phyloP scores from a whole-genome alignment of 2,113 vertebrate species.

The Pluvialis apricaria region DNA sequence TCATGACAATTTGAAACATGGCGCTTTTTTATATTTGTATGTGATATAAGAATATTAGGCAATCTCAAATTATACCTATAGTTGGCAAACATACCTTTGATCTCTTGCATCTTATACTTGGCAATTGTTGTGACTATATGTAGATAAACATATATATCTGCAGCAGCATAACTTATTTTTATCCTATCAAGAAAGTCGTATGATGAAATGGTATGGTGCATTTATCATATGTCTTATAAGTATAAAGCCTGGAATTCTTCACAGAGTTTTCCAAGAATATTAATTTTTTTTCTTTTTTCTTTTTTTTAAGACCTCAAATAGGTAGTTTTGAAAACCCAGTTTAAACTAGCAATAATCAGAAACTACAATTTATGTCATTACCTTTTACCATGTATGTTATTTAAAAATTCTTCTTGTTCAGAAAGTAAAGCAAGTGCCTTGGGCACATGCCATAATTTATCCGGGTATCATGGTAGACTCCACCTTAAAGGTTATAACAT shows the following conservation, averaged over 20 bases:
- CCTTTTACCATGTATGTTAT: not conserved
- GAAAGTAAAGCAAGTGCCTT: not conserved
- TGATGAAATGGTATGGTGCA: not conserved
- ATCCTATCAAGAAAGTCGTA: not conserved
- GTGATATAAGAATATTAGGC: not conserved
- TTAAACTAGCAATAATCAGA: not conserved
- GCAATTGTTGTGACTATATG: not conserved
- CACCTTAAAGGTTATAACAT: not conserved
- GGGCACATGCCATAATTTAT: not conserved
- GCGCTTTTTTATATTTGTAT: not conserved
- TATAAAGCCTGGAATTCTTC: not conserved
- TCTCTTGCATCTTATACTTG: not conserved
- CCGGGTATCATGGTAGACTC: not conserved
- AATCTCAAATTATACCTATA: not conserved
- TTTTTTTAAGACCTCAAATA: not conserved
- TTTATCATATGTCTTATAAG: not conserved
- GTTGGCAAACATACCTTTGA: not conserved
- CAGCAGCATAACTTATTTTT: not conserved
- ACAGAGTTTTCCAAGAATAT: not conserved
- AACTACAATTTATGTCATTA: not conserved
- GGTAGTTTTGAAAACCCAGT: not conserved
- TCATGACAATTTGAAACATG: not conserved
- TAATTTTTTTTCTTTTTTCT: not conserved
- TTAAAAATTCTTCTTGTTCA: not conserved
- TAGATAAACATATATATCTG: not conserved